Conservation (phyloP, 2,113 vertebrate species). For the Scartelaos histophorus region DNA sequence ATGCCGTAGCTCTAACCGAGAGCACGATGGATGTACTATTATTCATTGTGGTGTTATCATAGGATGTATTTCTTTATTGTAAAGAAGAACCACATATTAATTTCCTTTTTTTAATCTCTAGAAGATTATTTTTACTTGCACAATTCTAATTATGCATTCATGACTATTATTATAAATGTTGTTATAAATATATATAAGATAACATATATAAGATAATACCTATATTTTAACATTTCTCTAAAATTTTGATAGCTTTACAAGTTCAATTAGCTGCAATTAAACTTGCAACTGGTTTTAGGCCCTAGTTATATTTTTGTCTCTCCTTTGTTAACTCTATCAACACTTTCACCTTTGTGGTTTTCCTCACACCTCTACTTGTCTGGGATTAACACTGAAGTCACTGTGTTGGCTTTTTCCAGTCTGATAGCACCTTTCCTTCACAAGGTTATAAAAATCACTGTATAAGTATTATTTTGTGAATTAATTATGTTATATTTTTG, state of each 20-base stretch:
- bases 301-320: not conserved
- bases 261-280: too few relatives aligned
- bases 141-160: not conserved
- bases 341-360: slow-evolving; percentile 25
- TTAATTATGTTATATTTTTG: not conserved
- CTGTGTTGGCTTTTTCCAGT: slow-evolving; percentile 1
- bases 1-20: not conserved
- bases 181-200: not conserved
- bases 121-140: too few relatives aligned
- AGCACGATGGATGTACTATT: not conserved
- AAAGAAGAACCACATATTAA: not conserved
- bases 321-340: not conserved
- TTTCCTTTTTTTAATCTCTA: not conserved
- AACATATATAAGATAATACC: not conserved
- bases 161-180: not conserved
- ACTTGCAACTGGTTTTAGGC: not conserved
- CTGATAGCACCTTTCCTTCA: slow-evolving; percentile 3
- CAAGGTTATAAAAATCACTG: not conserved
- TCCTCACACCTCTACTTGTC: slow-evolving; percentile 30
- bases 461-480: not conserved
- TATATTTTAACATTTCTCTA: not conserved
- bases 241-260: too few relatives aligned
- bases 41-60: not conserved
- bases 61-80: not conserved
- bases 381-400: slow-evolving; percentile 24